phyloP scores from a whole-genome alignment of 2,797 vertebrate genomes.

The Eulemur coronatus region DNA sequence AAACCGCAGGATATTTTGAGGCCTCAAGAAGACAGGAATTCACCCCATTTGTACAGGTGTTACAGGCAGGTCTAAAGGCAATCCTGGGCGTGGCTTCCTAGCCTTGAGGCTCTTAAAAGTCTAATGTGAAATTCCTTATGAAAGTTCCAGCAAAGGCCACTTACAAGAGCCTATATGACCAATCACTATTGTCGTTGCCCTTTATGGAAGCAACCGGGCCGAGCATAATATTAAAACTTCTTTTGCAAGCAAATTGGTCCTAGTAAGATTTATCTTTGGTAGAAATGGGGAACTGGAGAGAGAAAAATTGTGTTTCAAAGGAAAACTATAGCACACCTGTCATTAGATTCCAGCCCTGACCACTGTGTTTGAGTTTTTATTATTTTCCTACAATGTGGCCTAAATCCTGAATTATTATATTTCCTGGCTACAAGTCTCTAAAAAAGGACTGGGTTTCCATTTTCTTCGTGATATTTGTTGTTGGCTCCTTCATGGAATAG shows the following conservation, averaged over 20 bases:
- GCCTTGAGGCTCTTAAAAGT: neutral
- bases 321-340: neutral
- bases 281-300: neutral
- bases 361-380: neutral
- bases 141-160: neutral
- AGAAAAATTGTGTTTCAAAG: neutral
- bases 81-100: neutral
- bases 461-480: too few relatives aligned
- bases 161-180: neutral
- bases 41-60: neutral
- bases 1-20: neutral
- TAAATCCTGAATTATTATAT: neutral
- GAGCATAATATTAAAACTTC: neutral
- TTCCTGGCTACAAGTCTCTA: too few relatives aligned
- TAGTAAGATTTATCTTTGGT: neutral
- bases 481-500: too few relatives aligned
- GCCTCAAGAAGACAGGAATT: neutral
- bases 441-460: too few relatives aligned
- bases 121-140: neutral
- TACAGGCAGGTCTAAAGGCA: neutral
- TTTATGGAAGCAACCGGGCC: neutral
- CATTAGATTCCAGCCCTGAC: neutral
- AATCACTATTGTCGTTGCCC: neutral
- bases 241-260: neutral
- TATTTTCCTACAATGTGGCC: neutral